These are phyloP conservation scores for Oithona nana DNA, from an alignment of 2,888 invertebrate genomes.

Conservation along the genomic window DNA sequence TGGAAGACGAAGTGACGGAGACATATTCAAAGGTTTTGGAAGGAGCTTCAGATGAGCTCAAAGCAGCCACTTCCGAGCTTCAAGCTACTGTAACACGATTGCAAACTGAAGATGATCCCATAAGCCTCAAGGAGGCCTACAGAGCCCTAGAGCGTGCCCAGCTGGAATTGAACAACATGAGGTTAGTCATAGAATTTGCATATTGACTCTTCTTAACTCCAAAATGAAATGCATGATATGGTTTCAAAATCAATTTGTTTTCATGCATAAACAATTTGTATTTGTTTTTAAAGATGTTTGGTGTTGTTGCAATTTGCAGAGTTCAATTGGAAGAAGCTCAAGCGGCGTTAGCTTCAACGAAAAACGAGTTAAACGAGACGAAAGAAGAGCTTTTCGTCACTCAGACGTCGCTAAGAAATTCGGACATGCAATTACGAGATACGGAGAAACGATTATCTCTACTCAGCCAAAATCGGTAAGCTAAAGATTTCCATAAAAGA, in stretches of 20 bases:
- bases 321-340: conserved; percentile 7
- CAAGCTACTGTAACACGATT: not conserved
- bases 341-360: not conserved
- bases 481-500: not conserved
- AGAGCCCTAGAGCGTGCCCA: conserved; percentile 3
- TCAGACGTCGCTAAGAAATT: not conserved
- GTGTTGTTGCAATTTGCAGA: not conserved
- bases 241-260: too few species aligned
- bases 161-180: conserved; percentile 8
- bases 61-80: not conserved
- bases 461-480: conserved; percentile 11
- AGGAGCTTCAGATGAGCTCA: conserved; percentile 7
- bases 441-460: conserved; percentile 7
- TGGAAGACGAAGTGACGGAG: not conserved
- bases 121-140: conserved; percentile 4
- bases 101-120: not conserved
- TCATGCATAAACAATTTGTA: too few species aligned
- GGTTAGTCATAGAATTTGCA: too few species aligned
- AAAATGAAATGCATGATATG: too few species aligned
- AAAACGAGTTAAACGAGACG: conserved; percentile 2
- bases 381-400: conserved; percentile 1
- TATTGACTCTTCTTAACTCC: too few species aligned
- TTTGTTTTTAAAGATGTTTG: too few species aligned
- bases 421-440: not conserved
- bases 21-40: not conserved